Percentiles rank a stretch among this genome's conserved stretches.
phyloP scores from a whole-genome alignment of 2,113 vertebrate species.

The Petrocephalus microphthalmus region DNA sequence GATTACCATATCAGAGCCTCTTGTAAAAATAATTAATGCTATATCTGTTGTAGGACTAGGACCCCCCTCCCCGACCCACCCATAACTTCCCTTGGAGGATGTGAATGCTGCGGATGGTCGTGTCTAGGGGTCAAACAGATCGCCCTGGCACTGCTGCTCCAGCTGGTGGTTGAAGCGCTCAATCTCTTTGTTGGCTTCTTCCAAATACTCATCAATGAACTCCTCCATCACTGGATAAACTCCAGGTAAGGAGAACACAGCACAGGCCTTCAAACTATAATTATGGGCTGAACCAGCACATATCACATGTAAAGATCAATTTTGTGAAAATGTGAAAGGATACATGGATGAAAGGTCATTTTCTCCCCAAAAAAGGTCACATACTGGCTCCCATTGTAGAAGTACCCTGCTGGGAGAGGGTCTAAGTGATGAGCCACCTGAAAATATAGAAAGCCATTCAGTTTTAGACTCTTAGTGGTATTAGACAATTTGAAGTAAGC shows the following conservation, averaged over 20 bases:
- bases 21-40: not conserved
- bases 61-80: constrained; percentile 7
- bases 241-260: constrained; percentile 57
- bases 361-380: constrained; percentile 90
- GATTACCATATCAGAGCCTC: not conserved
- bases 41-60: not conserved
- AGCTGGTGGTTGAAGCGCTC: constrained; percentile 83
- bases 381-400: constrained; percentile 87
- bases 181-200: constrained; percentile 82
- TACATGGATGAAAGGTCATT: constrained; percentile 82
- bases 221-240: constrained; percentile 79
- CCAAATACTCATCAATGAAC: constrained; percentile 82
- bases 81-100: constrained; percentile 20
- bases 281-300: not conserved
- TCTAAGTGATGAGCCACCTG: constrained; percentile 80
- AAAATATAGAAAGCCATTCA: constrained; percentile 8
- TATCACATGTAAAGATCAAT: not conserved
- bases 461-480: not conserved
- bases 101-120: constrained; percentile 19
- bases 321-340: constrained; percentile 59
- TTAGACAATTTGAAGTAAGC: not conserved
- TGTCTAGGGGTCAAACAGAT: constrained; percentile 75
- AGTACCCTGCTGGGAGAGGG: constrained; percentile 81
- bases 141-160: constrained; percentile 74
- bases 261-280: not conserved